phyloP scores from a whole-genome alignment of 1,140 invertebrate species.

The Leptopilina boulardi region DNA sequence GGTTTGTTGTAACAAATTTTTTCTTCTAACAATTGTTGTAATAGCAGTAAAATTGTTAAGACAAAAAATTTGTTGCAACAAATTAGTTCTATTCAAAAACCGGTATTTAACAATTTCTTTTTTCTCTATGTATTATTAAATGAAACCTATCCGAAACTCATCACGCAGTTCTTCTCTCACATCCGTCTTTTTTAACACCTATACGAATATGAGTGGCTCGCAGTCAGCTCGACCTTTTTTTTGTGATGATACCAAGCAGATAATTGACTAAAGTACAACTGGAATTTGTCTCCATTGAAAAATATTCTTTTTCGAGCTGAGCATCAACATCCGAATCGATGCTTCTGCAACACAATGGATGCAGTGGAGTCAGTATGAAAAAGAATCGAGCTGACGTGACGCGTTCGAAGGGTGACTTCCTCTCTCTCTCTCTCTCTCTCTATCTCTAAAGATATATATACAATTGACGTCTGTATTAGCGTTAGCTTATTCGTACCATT shows the following conservation, averaged over 20 bases:
- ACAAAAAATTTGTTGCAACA: too few relatives aligned
- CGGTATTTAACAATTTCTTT: too few relatives aligned
- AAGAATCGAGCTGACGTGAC: constrained; percentile 41
- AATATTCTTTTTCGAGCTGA: constrained; percentile 36
- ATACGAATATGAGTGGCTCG: constrained; percentile 4
- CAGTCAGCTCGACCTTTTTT: constrained; percentile 24
- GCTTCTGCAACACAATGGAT: constrained; percentile 18
- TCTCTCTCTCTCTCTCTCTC: too few relatives aligned
- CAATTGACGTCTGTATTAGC: constrained; percentile 54
- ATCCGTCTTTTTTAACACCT: constrained; percentile 33
- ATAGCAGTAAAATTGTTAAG: too few relatives aligned
- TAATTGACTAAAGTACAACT: constrained; percentile 51
- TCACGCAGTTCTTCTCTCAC: neutral
- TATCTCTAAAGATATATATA: constrained; percentile 39
- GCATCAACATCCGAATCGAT: constrained; percentile 42
- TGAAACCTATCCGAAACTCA: too few relatives aligned
- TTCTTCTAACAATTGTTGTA: too few relatives aligned
- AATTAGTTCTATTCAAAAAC: too few relatives aligned
- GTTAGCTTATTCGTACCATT: constrained; percentile 40
- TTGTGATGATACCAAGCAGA: constrained; percentile 39
- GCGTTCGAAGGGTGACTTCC: constrained; percentile 40
- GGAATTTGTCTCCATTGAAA: constrained; percentile 41
- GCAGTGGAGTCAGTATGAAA: neutral
- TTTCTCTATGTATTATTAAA: too few relatives aligned
- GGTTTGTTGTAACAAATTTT: too few relatives aligned